Evolutionary conservation across 2,888 invertebrate species (phyloP), one percentile per base, ranked within the genome.

Genomic region (Griposia aprilina): DNA sequence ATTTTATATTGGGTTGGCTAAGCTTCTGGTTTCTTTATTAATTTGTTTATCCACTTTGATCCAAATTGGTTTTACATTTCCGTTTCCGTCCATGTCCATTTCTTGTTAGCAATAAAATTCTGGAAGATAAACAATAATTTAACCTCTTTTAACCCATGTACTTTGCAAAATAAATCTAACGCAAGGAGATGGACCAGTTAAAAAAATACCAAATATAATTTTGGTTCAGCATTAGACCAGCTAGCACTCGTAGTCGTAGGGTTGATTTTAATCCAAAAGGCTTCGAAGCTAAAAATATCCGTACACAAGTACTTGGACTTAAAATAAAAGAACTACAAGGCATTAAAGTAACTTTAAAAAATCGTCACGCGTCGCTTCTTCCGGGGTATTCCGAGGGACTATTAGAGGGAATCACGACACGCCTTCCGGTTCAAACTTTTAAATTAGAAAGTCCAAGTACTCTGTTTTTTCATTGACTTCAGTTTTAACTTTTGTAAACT

Each of bases 331-430:
- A 55, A 68, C n/a, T 72, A 60, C 45, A 74, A 79, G 55, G 17
- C 17, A 63, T 59, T 60, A 36, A 52, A 67, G 26, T 67, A 30
- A 74, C 60, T 83, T 79, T 30, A 86, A 79, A 87, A 87, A 80
- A 78, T 50, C 71, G 89, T 87, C 88, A 88, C 86, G 89, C 73
- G 11, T 82, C 60, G 70, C 50, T 66, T 80, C 77, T 89, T 88
- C 89, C 89, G 85, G 89, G 85, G 67, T 89, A 88, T 83, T 79
- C 72, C 66, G 60, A 80, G 74, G 76, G 87, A 70, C 77, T 36
- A 65, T 62, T 57, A 59, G 65, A 65, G 70, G 83, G 62, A 78
- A 83, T 86, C 72, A 69, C 74, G 66, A 77, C 52, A 41, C 26
- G 50, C n/a, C 73, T 83, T 84, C 78, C 83, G 50, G 60, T 72